phyloP scores from a whole-genome alignment of 2,797 vertebrate genomes.

The Cyclura pinguis region DNA sequence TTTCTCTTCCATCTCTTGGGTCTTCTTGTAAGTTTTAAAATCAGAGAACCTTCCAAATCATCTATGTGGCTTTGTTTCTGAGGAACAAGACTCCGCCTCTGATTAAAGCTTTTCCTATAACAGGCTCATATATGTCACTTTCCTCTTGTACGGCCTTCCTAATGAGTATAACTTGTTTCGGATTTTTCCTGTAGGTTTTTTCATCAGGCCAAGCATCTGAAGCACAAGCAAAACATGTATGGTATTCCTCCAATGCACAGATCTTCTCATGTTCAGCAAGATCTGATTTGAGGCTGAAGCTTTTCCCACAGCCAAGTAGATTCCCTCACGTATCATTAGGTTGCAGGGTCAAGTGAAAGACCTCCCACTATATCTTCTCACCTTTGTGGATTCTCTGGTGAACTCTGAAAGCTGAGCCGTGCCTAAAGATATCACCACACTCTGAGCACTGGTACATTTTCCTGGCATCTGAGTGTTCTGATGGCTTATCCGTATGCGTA shows the following conservation, averaged over 20 bases:
- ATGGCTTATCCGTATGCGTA: not conserved
- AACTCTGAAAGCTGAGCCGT: not conserved
- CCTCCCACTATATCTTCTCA: not conserved
- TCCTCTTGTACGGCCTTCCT: not conserved
- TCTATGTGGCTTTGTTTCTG: not conserved
- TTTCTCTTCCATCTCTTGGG: not conserved
- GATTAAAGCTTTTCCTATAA: not conserved
- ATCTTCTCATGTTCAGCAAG: not conserved
- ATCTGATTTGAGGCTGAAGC: not conserved
- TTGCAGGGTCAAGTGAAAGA: not conserved
- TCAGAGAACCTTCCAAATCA: not conserved
- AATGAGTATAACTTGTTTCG: not conserved
- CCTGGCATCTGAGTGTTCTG: not conserved
- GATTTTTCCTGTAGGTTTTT: not conserved
- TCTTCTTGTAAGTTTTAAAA: not conserved
- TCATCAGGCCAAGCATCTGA: not conserved
- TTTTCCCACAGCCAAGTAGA: not conserved
- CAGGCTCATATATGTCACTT: not conserved
- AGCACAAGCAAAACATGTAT: not conserved
- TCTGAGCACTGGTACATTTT: not conserved
- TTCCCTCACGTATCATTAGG: not conserved
- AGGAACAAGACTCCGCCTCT: not conserved
- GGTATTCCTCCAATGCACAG: not conserved
- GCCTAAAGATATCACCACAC: not conserved
- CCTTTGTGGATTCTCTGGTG: conserved; percentile 22